phyloP scores from a whole-genome alignment of 1,140 invertebrate genomes.

The Lethrus apterus region DNA sequence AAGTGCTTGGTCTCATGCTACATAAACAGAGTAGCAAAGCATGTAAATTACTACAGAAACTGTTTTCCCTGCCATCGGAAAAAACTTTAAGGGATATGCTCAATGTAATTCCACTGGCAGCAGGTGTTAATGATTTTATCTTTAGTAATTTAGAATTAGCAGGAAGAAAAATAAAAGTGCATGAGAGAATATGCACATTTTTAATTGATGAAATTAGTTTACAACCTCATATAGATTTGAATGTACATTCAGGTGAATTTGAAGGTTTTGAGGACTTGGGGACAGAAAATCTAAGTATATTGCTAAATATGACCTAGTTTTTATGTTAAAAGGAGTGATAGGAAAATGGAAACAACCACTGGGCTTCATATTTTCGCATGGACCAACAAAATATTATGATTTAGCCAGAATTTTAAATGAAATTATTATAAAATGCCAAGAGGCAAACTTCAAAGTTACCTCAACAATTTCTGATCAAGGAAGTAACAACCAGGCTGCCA shows the following conservation, averaged over 20 bases:
- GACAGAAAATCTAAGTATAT: constrained; percentile 13
- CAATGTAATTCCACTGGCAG: not conserved
- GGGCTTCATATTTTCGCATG: constrained; percentile 21
- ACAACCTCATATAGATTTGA: not conserved
- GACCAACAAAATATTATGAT: constrained; percentile 22
- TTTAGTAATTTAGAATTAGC: not conserved
- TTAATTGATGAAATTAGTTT: not conserved
- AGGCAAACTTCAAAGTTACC: constrained; percentile 27
- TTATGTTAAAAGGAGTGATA: constrained; percentile 31
- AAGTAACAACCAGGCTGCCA: constrained; percentile 23
- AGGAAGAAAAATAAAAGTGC: not conserved
- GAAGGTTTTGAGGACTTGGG: constrained; percentile 29
- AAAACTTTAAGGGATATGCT: not conserved
- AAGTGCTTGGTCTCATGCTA: constrained; percentile 17
- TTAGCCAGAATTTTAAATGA: constrained; percentile 20
- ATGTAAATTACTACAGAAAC: not conserved
- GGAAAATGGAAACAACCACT: constrained; percentile 32
- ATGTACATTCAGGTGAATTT: not conserved
- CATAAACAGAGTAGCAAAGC: not conserved
- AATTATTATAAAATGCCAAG: constrained; percentile 23
- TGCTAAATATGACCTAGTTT: constrained; percentile 34
- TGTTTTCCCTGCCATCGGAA: constrained; percentile 1
- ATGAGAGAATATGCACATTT: not conserved
- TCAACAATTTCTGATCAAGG: constrained; percentile 34
- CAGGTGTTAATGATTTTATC: not conserved